A percentile compares a stretch with the other conserved stretches of the same genome.
phyloP scores from a whole-genome alignment of 1,140 invertebrate species.

The Rhopalosiphum maidis region DNA sequence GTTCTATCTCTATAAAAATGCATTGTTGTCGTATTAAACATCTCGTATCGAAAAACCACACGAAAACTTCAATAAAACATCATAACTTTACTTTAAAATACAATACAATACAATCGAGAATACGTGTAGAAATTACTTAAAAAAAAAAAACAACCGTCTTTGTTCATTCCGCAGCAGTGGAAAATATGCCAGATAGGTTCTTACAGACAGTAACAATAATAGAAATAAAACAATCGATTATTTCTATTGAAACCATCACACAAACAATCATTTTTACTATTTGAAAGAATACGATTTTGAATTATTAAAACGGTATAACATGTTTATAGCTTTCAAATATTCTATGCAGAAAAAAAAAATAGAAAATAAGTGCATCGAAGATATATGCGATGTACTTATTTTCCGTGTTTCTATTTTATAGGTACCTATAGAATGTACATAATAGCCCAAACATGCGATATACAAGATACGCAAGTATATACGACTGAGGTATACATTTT shows the following conservation, averaged over 20 bases:
- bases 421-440: neutral
- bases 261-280: neutral
- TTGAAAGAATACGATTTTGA: neutral
- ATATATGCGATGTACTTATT: neutral
- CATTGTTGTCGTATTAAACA: neutral
- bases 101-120: neutral
- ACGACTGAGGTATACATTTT: neutral
- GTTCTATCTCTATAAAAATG: neutral
- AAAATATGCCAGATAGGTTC: neutral
- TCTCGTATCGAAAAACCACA: neutral
- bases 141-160: neutral
- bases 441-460: neutral
- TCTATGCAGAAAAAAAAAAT: neutral
- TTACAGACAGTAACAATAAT: neutral
- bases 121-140: neutral
- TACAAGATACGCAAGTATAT: neutral
- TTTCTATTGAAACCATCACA: neutral
- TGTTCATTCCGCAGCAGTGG: neutral
- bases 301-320: neutral
- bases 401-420: neutral
- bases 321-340: neutral
- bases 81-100: neutral
- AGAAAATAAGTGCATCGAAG: neutral
- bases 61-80: constrained; percentile 8
- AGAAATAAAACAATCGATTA: neutral